Base-by-base conservation (phyloP, 2,888 invertebrate species). In the Fragum sueziense region DNA sequence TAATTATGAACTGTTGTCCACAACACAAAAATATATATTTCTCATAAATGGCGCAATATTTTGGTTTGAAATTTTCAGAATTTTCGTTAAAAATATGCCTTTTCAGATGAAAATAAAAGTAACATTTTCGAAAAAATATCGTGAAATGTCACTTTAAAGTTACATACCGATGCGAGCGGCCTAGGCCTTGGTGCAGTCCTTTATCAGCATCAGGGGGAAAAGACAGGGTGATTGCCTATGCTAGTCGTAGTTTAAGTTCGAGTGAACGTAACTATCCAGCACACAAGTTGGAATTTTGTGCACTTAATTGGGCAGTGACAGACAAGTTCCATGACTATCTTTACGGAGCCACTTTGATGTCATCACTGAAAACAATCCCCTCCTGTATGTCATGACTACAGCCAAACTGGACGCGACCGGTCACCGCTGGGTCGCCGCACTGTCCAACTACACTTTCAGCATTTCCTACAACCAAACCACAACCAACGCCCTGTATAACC, bases 211-310 rank as follows among this genome's bases (percentile, higher is more conserved):
- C 54, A 54, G 22, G 22, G 1, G 1, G 20, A 54, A 25, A 22
- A 54, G 54, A 54, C 22, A 54, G 6, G 22, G 54, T n/a, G n/a
- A 22, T 54, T 22, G 22, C 54, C 9, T 54, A 2, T 54, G 54
- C 54, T 54, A 54, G 54, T 54, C n/a, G 54, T n/a, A 1, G 54
- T 54, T 9, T 54, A 1, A 20, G 54, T 2, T 22, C 20, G 11
- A n/a, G n/a, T n/a, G 54, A 54, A 54, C 54, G 54, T n/a, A n/a
- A n/a, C n/a, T 54, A 54, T 22, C 54, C 54, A n/a, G 54, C 22
- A 54, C 54, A 54, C 11, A 54, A 54, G 54, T 9, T n/a, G 22
- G 54, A 54, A 1, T 54, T 54, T n/a, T 54, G 20, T n/a, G 27
- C 29, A 59, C 29, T 27, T 4, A 59, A 59, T 9, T 59, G 59